Percentiles rank a stretch among this genome's conserved stretches.
phyloP scores from a whole-genome alignment of 2,113 vertebrate species.

The Tor tambroides region DNA sequence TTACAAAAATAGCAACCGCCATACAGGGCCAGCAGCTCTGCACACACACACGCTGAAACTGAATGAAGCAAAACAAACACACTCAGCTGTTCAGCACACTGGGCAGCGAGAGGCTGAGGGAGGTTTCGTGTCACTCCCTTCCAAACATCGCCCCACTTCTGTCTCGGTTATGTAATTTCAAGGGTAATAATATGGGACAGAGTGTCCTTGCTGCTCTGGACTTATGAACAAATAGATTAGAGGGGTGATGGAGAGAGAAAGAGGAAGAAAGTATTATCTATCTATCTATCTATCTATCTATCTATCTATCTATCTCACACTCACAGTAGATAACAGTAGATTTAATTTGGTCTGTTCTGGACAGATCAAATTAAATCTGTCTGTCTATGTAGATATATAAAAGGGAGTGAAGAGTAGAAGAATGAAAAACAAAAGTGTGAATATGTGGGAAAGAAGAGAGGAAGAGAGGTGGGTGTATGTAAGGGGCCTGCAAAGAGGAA shows the following conservation, averaged over 20 bases:
- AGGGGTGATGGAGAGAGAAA: conserved; percentile 18
- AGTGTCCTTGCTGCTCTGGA: conserved; percentile 47
- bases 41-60: background rate
- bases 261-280: background rate
- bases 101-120: background rate
- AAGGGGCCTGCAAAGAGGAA: conserved; percentile 1
- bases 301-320: background rate
- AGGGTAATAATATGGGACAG: conserved; percentile 52
- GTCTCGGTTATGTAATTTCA: conserved; percentile 57
- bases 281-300: background rate
- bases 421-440: background rate
- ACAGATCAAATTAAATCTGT: too few relatives aligned
- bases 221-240: conserved; percentile 33
- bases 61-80: conserved; percentile 47
- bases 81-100: conserved; percentile 37
- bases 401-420: background rate
- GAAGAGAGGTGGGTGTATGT: background rate
- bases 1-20: conserved; percentile 45
- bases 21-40: conserved; percentile 1
- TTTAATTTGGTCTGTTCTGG: background rate
- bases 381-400: background rate
- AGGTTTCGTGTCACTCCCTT: conserved; percentile 22
- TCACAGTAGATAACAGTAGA: too few relatives aligned
- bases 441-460: background rate
- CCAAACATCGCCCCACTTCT: conserved; percentile 8